A percentile compares a stretch with the other conserved stretches of the same genome.
These are phyloP conservation scores for Chrysolina oricalcia DNA, from an alignment of 2,888 invertebrate species.

Conservation along the genomic window DNA sequence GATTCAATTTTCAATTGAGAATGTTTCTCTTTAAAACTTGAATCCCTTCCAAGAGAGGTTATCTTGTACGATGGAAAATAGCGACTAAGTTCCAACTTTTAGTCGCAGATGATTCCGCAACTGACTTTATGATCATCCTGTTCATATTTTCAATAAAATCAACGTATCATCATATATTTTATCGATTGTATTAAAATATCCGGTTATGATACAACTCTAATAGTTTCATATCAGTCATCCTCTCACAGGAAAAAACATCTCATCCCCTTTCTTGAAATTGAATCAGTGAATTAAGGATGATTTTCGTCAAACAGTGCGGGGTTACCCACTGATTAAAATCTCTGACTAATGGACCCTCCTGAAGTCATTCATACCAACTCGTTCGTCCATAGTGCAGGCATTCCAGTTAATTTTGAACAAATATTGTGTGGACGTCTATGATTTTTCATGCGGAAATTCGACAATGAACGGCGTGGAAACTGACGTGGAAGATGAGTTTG, in stretches of 20 bases:
- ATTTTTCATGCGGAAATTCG: conserved; percentile 11
- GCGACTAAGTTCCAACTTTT: too few species aligned
- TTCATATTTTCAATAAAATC: too few species aligned
- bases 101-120: too few species aligned
- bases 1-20: too few species aligned
- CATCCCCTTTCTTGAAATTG: neutral
- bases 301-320: neutral
- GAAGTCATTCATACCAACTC: neutral
- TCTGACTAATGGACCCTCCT: neutral
- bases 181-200: neutral
- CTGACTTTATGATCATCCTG: too few species aligned
- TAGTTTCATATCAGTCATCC: neutral
- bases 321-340: conserved; percentile 6
- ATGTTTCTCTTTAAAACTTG: too few species aligned
- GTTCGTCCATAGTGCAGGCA: conserved; percentile 7
- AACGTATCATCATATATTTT: too few species aligned
- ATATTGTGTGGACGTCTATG: neutral
- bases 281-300: neutral
- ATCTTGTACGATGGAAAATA: too few species aligned
- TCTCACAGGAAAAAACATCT: neutral
- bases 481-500: conserved; percentile 65
- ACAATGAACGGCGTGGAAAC: conserved; percentile 40
- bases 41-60: too few species aligned
- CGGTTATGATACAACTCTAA: neutral
- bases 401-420: conserved; percentile 9